These are phyloP conservation scores for Percopsis transmontana DNA, from an alignment of 2,113 vertebrate species.

Conservation along the genomic window DNA sequence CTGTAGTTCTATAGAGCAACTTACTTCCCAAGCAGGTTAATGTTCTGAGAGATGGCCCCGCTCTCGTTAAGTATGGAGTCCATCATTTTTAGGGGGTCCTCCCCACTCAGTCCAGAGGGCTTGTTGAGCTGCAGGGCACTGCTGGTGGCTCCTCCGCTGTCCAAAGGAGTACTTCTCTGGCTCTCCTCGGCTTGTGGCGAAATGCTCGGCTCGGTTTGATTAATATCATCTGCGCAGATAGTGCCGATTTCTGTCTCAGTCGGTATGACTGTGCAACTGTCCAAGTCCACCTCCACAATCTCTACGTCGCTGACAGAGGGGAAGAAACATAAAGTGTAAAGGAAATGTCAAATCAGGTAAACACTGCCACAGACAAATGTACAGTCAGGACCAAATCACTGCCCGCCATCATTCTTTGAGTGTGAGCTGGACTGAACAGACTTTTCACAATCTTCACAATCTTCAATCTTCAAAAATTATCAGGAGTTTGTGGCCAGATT, in stretches of 20 bases:
- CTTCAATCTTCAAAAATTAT: too few relatives aligned
- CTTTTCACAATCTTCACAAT: too few relatives aligned
- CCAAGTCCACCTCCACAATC: conserved; percentile 86
- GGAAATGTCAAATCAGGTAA: not conserved
- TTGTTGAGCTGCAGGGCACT: conserved; percentile 85
- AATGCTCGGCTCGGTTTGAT: not conserved
- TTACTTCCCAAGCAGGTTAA: conserved; percentile 96
- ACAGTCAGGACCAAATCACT: too few relatives aligned
- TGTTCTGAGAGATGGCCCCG: conserved; percentile 89
- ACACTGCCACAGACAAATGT: not conserved
- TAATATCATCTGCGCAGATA: conserved; percentile 22
- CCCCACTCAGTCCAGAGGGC: conserved; percentile 78
- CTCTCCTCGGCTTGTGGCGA: conserved; percentile 22
- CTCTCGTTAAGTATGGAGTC: conserved; percentile 94
- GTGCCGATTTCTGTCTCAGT: conserved; percentile 72
- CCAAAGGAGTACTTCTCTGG: not conserved
- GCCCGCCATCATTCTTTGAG: too few relatives aligned
- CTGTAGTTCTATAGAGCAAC: conserved; percentile 50
- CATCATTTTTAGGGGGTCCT: conserved; percentile 96
- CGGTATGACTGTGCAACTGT: conserved; percentile 74
- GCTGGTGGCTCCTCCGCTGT: conserved; percentile 60
- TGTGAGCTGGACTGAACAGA: too few relatives aligned
- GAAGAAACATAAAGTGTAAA: conserved; percentile 16
- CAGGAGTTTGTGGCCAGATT: too few relatives aligned
- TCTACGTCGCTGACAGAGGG: conserved; percentile 83